Evolutionary conservation across 2,888 invertebrate species (phyloP).

Genomic region (Tachina grossa): DNA sequence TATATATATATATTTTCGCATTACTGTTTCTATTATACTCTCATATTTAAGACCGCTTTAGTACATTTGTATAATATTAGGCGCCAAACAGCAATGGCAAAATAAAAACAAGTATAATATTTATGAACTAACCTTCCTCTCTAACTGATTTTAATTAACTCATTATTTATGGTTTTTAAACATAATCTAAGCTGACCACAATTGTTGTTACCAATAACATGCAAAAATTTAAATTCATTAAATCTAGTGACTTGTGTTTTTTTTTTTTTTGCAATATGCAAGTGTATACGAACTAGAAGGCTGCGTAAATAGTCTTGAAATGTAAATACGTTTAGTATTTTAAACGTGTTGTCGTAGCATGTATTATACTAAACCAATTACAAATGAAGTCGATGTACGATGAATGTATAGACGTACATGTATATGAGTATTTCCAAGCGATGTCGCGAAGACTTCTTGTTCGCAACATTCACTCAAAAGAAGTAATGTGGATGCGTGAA

Average conservation of each 20-base stretch:
- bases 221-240: slow-evolving; percentile 61
- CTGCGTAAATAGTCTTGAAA: too few species aligned
- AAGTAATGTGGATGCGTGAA: too few species aligned
- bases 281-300: neutral
- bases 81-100: slow-evolving; percentile 32
- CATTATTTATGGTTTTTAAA: slow-evolving; percentile 70
- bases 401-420: too few species aligned
- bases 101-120: slow-evolving; percentile 36
- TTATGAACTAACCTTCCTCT: slow-evolving; percentile 56
- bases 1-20: slow-evolving; percentile 12
- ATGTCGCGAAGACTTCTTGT: too few species aligned
- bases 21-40: neutral
- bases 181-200: slow-evolving; percentile 66
- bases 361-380: too few species aligned
- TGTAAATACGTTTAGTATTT: too few species aligned
- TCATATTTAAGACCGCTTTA: slow-evolving; percentile 16
- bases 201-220: slow-evolving; percentile 66
- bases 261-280: neutral
- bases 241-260: slow-evolving; percentile 25
- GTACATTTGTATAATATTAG: neutral
- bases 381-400: too few species aligned
- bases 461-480: too few species aligned
- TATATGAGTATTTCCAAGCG: too few species aligned
- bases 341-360: too few species aligned
- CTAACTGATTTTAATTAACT: slow-evolving; percentile 70